Percentiles rank a stretch among this genome's conserved stretches.
Evolutionary conservation across 2,113 vertebrate genomes (phyloP).

Genomic region (Corynorhinus townsendii): DNA sequence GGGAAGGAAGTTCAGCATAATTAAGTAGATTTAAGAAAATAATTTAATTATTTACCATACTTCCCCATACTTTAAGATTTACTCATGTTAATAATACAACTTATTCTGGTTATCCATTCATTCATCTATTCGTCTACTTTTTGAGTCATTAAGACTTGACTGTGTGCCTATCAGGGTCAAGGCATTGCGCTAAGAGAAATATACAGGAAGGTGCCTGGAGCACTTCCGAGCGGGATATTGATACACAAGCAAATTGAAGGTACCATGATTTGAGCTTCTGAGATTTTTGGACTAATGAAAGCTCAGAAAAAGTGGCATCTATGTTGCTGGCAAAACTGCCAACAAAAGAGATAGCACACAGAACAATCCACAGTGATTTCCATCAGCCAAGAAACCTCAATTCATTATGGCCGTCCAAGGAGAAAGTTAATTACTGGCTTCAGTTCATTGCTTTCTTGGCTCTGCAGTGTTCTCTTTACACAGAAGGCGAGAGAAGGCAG

Average conservation of each 20-base stretch:
- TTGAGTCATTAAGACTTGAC: not conserved
- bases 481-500: conserved; percentile 13
- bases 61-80: not conserved
- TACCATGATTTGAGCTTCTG: not conserved
- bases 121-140: not conserved
- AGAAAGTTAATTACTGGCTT: conserved; percentile 40
- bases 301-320: not conserved
- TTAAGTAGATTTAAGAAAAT: not conserved
- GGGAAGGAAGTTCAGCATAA: not conserved
- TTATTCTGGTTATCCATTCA: not conserved
- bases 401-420: not conserved
- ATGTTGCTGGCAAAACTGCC: not conserved
- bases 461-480: not conserved
- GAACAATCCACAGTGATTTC: conserved; percentile 32
- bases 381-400: not conserved
- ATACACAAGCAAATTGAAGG: not conserved
- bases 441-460: conserved; percentile 33
- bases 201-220: not conserved
- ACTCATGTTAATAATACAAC: not conserved
- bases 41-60: not conserved
- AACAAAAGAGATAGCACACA: not conserved
- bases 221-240: not conserved
- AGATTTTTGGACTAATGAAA: conserved; percentile 22
- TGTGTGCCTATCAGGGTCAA: not conserved
- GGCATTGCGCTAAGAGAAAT: not conserved